Conservation (phyloP, 2,888 invertebrate species). For the Drosophila subquinaria region DNA sequence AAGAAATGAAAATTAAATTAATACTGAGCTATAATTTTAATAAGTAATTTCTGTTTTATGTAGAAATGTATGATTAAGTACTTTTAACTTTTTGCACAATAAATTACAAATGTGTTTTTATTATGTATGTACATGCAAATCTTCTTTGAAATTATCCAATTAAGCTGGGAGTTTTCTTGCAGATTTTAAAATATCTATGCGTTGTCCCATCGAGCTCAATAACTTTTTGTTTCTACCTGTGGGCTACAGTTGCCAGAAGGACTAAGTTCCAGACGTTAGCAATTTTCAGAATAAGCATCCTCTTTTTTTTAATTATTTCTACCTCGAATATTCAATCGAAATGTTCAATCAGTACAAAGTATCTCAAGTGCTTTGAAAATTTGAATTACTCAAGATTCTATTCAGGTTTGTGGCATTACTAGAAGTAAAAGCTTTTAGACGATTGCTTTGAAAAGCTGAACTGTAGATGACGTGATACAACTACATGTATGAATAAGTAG, state of each 20-base stretch:
- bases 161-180: too few relatives aligned
- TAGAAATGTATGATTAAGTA: conserved; percentile 74
- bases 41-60: conserved; percentile 69
- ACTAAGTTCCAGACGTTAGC: too few relatives aligned
- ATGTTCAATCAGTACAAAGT: background rate
- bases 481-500: too few relatives aligned
- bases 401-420: background rate
- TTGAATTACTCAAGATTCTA: background rate
- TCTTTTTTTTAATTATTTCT: too few relatives aligned
- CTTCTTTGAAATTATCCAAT: background rate
- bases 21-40: conserved; percentile 64
- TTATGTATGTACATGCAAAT: conserved; percentile 57
- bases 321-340: background rate
- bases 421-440: background rate
- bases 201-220: background rate
- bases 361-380: background rate
- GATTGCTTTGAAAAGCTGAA: background rate
- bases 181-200: too few relatives aligned
- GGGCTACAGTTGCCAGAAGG: too few relatives aligned
- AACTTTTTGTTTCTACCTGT: background rate
- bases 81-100: conserved; percentile 76
- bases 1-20: conserved; percentile 26
- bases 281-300: too few relatives aligned
- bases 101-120: conserved; percentile 73
- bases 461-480: background rate